Evolutionary conservation across 2,797 vertebrate genomes (phyloP).

Genomic region (Coilia nasus): DNA sequence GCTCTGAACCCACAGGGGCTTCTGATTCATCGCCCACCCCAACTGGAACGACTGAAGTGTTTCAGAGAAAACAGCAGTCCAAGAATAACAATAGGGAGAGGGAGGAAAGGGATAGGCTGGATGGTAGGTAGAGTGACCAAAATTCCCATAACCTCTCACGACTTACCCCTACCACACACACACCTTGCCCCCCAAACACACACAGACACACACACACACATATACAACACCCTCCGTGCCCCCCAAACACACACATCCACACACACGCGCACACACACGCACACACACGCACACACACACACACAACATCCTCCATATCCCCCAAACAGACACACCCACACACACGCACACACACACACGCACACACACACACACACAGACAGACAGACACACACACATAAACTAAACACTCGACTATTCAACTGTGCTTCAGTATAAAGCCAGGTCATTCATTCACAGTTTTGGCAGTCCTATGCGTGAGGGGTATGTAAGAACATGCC

Average conservation of each 20-base stretch:
- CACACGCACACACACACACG: background rate
- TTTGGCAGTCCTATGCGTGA: background rate
- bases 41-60: background rate
- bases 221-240: too few relatives aligned
- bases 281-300: too few relatives aligned
- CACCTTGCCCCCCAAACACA: too few relatives aligned
- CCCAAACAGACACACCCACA: too few relatives aligned
- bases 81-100: conserved; percentile 10
- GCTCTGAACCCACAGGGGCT: background rate
- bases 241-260: too few relatives aligned
- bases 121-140: background rate
- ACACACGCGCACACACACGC: too few relatives aligned
- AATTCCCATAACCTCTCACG: background rate
- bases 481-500: background rate
- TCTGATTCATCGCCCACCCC: background rate
- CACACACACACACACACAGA: background rate
- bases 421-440: background rate
- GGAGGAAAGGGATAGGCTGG: conserved; percentile 24
- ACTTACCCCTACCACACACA: too few relatives aligned
- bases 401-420: background rate
- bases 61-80: background rate
- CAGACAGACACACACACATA: background rate
- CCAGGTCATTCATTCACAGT: background rate
- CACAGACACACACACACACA: too few relatives aligned
- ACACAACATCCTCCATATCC: too few relatives aligned